phyloP scores from a whole-genome alignment of 2,888 invertebrate species.

The Dynastes maya region DNA sequence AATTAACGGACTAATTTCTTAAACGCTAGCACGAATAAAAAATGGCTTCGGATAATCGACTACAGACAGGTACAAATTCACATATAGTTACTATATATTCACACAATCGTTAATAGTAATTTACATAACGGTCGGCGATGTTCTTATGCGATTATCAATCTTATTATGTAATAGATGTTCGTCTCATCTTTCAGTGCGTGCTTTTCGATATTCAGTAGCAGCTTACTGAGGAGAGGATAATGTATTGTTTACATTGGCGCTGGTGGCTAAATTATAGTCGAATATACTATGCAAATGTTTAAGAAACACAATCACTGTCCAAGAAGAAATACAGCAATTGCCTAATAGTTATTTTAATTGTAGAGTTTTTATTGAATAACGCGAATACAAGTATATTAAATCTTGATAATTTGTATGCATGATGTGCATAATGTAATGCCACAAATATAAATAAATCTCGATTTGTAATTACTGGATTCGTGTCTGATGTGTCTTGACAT shows the following conservation, averaged over 20 bases:
- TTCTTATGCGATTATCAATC: constrained; percentile 43
- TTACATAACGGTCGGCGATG: constrained; percentile 21
- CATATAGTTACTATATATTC: constrained; percentile 44
- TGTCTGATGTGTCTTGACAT: too few species aligned
- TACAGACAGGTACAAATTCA: constrained; percentile 45
- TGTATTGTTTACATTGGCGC: constrained; percentile 25
- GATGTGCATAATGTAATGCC: neutral
- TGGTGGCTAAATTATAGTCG: constrained; percentile 9
- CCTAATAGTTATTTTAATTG: constrained; percentile 10
- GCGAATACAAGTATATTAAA: neutral
- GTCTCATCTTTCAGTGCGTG: neutral
- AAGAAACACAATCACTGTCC: constrained; percentile 22
- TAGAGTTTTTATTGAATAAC: constrained; percentile 17
- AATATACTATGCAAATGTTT: constrained; percentile 10
- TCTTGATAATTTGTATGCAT: neutral
- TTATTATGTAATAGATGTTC: constrained; percentile 27
- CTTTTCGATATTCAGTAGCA: constrained; percentile 13
- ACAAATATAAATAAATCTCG: neutral
- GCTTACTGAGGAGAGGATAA: constrained; percentile 2
- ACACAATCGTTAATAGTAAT: constrained; percentile 42
- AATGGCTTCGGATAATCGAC: constrained; percentile 28
- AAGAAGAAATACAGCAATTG: constrained; percentile 11
- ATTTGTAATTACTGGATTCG: neutral
- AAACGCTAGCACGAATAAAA: constrained; percentile 12
- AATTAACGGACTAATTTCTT: constrained; percentile 38